Evolutionary conservation across 2,113 vertebrate genomes (phyloP).

Genomic region (Oncorhynchus mykiss): DNA sequence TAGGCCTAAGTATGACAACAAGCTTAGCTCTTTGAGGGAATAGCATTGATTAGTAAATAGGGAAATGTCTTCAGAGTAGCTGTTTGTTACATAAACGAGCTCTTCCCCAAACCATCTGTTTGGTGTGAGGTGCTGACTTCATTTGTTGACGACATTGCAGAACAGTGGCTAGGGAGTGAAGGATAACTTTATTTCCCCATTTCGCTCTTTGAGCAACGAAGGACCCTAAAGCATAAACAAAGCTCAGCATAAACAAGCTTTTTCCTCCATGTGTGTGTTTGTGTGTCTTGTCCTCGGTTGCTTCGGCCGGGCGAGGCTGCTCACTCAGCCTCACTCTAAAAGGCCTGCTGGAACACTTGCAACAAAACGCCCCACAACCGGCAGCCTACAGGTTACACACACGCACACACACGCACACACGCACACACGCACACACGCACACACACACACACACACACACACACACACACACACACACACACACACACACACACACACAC

Average conservation of each 20-base stretch:
- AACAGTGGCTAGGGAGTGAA: conserved; percentile 49
- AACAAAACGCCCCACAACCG: conserved; percentile 34
- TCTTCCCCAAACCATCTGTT: conserved; percentile 63
- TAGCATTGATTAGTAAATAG: conserved; percentile 43
- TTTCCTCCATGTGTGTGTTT: conserved; percentile 45
- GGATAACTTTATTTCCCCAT: conserved; percentile 62
- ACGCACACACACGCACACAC: neutral
- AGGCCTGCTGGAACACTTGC: conserved; percentile 40
- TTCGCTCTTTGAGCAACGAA: conserved; percentile 66
- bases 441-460: neutral
- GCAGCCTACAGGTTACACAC: conserved; percentile 48
- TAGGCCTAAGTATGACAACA: too few relatives aligned
- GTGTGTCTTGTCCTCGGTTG: conserved; percentile 42
- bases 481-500: neutral
- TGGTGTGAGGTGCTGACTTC: conserved; percentile 67
- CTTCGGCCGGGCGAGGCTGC: conserved; percentile 51
- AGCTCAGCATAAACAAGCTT: conserved; percentile 45
- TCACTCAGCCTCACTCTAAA: conserved; percentile 54
- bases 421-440: neutral
- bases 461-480: neutral
- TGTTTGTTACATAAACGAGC: conserved; percentile 54
- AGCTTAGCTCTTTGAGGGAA: neutral
- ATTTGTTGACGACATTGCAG: conserved; percentile 58
- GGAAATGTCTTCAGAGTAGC: conserved; percentile 39
- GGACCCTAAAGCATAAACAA: conserved; percentile 75